phyloP scores from a whole-genome alignment of 2,888 invertebrate genomes.

The Ypsolopha sequella region DNA sequence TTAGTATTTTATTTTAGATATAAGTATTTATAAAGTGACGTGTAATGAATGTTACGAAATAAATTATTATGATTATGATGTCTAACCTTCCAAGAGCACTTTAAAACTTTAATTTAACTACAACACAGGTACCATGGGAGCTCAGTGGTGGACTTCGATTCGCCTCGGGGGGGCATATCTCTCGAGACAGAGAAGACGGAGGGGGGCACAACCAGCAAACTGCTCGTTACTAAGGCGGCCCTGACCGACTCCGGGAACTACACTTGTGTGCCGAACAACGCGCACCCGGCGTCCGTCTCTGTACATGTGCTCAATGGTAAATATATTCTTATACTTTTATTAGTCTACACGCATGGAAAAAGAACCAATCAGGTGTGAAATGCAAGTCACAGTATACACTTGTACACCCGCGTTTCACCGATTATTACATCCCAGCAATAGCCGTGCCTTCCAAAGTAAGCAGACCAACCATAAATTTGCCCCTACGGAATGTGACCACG shows the following conservation, averaged over 20 bases:
- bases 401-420: no score
- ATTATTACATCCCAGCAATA: no score
- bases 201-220: slow-evolving; percentile 86
- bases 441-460: no score
- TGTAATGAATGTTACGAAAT: no score
- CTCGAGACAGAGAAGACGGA: slow-evolving; percentile 91
- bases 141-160: slow-evolving; percentile 86
- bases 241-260: slow-evolving; percentile 91
- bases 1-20: no score
- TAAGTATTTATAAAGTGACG: no score
- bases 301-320: slow-evolving; percentile 90
- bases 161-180: slow-evolving; percentile 87
- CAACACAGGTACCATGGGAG: slow-evolving; percentile 82
- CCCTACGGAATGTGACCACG: no score
- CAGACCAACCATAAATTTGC: no score
- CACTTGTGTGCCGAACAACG: slow-evolving; percentile 89
- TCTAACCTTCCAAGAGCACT: no score
- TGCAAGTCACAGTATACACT: no score
- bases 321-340: slow-evolving; percentile 13
- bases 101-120: neutral
- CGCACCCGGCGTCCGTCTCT: slow-evolving; percentile 84
- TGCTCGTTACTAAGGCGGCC: slow-evolving; percentile 88
- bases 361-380: no score
- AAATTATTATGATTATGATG: no score
- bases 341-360: neutral